Evolutionary conservation across 2,888 invertebrate genomes (phyloP).

Genomic region (Scaptomyza cyrtandrae): DNA sequence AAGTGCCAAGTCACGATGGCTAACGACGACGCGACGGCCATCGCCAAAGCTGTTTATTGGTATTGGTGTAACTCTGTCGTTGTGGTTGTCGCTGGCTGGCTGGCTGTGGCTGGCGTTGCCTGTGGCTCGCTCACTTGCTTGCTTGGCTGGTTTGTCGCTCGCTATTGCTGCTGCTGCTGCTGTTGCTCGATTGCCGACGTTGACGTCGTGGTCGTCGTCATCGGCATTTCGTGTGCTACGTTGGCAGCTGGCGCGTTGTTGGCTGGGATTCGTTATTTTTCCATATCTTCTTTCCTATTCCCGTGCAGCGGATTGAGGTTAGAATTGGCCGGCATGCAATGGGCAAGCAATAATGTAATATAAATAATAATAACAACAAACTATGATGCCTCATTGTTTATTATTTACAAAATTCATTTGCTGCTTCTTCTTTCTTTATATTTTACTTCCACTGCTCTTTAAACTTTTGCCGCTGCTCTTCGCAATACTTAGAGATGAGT

Average conservation of each 20-base stretch:
- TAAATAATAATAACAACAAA: slow-evolving; percentile 46
- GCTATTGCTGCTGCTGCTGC: slow-evolving; percentile 17
- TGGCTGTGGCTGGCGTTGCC: slow-evolving; percentile 46
- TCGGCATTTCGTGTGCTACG: slow-evolving; percentile 57
- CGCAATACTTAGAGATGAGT: slow-evolving; percentile 35
- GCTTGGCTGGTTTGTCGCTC: slow-evolving; percentile 63
- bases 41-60: slow-evolving; percentile 51
- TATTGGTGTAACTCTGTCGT: slow-evolving; percentile 68
- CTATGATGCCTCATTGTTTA: slow-evolving; percentile 47
- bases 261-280: slow-evolving; percentile 36
- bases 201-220: slow-evolving; percentile 35
- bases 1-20: slow-evolving; percentile 76
- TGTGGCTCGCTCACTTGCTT: slow-evolving; percentile 41
- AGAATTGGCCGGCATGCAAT: slow-evolving; percentile 38
- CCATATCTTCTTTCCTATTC: slow-evolving; percentile 32
- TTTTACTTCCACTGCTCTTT: not conserved
- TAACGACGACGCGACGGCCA: slow-evolving; percentile 47
- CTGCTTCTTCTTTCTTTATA: slow-evolving; percentile 2
- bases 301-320: slow-evolving; percentile 42
- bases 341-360: slow-evolving; percentile 18
- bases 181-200: slow-evolving; percentile 41
- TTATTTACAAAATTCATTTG: slow-evolving; percentile 50
- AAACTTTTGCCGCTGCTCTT: slow-evolving; percentile 26
- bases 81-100: slow-evolving; percentile 52
- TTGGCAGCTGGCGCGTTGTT: slow-evolving; percentile 49